These are phyloP conservation scores for Ctena decussata DNA, from an alignment of 2,888 invertebrate species.

Conservation along the genomic window DNA sequence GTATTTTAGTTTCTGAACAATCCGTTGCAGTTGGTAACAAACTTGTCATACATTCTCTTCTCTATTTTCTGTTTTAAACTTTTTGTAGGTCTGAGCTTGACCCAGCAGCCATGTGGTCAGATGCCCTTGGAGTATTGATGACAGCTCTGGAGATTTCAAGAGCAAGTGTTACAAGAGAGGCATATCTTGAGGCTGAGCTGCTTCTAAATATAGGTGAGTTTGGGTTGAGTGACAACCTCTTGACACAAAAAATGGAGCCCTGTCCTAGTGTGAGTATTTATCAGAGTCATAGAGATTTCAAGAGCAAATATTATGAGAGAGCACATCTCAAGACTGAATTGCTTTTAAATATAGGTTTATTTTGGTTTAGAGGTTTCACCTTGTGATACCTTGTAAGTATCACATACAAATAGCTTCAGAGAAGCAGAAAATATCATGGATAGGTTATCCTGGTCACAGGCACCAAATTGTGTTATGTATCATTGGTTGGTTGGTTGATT, in stretches of 20 bases:
- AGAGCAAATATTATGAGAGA: neutral
- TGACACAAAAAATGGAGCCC: too few relatives aligned
- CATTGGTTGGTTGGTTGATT: too few relatives aligned
- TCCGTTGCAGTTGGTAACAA: too few relatives aligned
- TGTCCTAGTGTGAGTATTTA: neutral
- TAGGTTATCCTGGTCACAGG: too few relatives aligned
- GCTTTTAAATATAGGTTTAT: neutral
- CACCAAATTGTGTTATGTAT: too few relatives aligned
- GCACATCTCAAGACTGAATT: neutral
- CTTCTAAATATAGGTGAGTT: constrained; percentile 84
- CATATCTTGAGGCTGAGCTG: constrained; percentile 84
- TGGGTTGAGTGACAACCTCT: too few relatives aligned
- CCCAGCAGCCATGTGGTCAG: constrained; percentile 75
- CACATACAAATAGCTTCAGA: too few relatives aligned
- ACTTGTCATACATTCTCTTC: too few relatives aligned
- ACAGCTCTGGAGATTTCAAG: constrained; percentile 82
- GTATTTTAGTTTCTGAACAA: too few relatives aligned
- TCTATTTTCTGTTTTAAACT: neutral
- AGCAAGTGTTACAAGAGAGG: constrained; percentile 76
- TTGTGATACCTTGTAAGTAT: too few relatives aligned
- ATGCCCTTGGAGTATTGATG: constrained; percentile 82
- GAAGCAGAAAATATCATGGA: too few relatives aligned
- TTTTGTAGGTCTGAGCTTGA: constrained; percentile 62
- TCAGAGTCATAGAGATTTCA: neutral
- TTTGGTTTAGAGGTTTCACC: too few relatives aligned